These are phyloP conservation scores for Hippopotamyrus pictus DNA, from an alignment of 2,797 vertebrate genomes.

Conservation along the genomic window DNA sequence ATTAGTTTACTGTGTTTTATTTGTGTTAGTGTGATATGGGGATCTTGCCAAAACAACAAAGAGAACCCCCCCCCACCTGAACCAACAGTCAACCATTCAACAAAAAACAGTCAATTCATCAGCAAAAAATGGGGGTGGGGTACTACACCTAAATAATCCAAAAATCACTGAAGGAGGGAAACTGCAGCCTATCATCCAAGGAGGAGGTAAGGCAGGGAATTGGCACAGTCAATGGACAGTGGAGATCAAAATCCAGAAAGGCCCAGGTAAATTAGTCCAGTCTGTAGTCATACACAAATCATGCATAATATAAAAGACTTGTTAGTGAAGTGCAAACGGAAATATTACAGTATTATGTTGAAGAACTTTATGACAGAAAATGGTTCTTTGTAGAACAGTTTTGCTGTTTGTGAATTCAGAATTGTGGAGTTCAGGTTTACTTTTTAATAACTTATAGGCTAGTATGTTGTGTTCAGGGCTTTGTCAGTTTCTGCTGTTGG, in stretches of 20 bases:
- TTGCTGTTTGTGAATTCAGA: not conserved
- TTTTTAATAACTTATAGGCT: not conserved
- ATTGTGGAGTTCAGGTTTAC: not conserved
- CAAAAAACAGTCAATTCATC: not conserved
- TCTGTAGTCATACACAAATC: not conserved
- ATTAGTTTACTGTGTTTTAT: not conserved
- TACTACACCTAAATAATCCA: not conserved
- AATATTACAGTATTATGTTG: not conserved
- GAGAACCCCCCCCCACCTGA: not conserved
- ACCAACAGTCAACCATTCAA: not conserved
- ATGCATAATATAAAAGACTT: not conserved
- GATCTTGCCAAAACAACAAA: not conserved
- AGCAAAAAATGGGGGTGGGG: not conserved
- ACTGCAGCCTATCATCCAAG: not conserved
- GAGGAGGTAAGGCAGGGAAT: not conserved
- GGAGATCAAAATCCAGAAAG: not conserved
- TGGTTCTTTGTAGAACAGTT: not conserved
- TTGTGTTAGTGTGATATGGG: not conserved
- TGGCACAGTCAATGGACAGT: not conserved
- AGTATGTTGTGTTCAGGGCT: not conserved
- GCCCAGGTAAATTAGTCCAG: not conserved
- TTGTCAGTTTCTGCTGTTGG: not conserved
- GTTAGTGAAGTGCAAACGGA: not conserved
- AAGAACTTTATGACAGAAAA: not conserved
- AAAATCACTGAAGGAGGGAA: not conserved